Evolutionary conservation across 2,113 vertebrate species (phyloP).

Genomic region (Tichodroma muraria): DNA sequence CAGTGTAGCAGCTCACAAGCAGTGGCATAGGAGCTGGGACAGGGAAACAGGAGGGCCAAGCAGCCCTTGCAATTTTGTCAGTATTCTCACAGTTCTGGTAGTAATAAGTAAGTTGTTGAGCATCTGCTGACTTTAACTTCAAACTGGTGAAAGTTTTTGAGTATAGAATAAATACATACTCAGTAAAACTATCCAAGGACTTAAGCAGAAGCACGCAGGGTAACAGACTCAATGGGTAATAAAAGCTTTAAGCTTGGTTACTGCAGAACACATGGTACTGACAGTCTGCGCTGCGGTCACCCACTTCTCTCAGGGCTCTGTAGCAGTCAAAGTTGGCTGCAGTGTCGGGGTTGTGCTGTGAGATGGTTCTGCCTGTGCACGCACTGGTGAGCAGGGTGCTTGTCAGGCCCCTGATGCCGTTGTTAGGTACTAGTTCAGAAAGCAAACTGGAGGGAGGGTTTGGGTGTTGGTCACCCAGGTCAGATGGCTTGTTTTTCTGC

Average conservation of each 20-base stretch:
- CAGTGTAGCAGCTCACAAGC: background rate
- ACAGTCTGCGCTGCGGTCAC: rapidly evolving
- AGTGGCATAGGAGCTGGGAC: background rate
- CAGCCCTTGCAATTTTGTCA: background rate
- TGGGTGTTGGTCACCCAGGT: background rate
- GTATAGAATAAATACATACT: background rate
- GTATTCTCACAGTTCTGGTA: background rate
- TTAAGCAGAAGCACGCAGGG: background rate
- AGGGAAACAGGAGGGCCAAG: background rate
- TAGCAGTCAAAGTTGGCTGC: background rate
- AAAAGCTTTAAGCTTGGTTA: background rate
- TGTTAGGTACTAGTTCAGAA: background rate
- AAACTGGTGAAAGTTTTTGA: background rate
- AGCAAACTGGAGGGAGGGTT: background rate
- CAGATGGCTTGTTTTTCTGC: background rate
- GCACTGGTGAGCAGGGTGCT: background rate
- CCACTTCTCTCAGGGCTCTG: background rate
- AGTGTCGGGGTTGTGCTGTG: background rate
- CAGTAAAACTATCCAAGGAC: background rate
- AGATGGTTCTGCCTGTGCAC: background rate
- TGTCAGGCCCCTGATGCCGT: background rate
- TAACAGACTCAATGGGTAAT: background rate
- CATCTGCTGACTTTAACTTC: background rate
- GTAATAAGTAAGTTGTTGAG: background rate
- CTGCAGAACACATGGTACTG: background rate